Base-by-base conservation (phyloP, 2,113 vertebrate species). In the Myotis lucifugus region DNA sequence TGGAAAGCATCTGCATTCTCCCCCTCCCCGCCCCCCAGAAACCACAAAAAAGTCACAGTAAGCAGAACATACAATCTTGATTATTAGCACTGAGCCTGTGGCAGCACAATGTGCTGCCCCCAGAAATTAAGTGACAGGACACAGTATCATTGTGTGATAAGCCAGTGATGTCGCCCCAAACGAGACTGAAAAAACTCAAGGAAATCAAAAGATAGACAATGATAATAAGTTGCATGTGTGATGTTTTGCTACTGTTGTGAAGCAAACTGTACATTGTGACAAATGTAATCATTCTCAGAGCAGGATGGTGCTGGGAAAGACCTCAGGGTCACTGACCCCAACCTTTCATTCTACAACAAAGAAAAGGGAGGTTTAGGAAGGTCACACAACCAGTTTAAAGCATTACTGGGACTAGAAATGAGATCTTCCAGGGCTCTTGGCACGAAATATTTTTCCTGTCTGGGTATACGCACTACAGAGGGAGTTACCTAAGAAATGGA, bases 1-100 rank as follows among this genome's bases (percentile, higher is more conserved):
- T 97, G 96, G 96, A 97, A 97, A 96, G 93, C 97, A 97, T 97
- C 96, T 97, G 94, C 95, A 97, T 94, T 89, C 42, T 2, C 0
- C 27, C 56, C 25, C 59, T 4, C 4, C 59, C 59, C 25, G 0
- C 10, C 59, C 81, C 82, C 83, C 81, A 82, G 96, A 97, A 97
- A 92, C 96, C 82, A 83, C 96, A 97, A 86, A 94, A 96, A 90
- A 96, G 93, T 95, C 95, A 85, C 93, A 95, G 90, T 88, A 94
- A 97, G 96, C 96, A 96, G 94, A 94, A 96, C 91, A 93, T 61
- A 94, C 59, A 54, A 95, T 95, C 95, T 91, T 96, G 94, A 95
- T 91, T 83, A 92, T 94, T 72, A 96, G 91, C 94, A 54, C 50
- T 17, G 54, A 90, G 85, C 77, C 91, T 40, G n/a, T 37, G 92